Evolutionary conservation across 2,888 invertebrate species (phyloP).

Genomic region (Xylophagus ater): DNA sequence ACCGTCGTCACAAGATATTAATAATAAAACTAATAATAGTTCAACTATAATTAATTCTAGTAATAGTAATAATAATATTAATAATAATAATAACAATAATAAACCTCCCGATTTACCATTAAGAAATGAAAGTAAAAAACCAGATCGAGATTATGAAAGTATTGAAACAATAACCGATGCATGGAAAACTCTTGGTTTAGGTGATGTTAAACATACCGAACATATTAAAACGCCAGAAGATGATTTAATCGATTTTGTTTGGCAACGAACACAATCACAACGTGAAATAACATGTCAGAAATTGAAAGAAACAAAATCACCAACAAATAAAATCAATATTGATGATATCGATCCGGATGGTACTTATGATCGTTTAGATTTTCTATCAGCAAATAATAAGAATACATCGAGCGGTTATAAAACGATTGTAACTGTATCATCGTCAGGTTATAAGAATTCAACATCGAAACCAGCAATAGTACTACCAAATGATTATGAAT

Average conservation of each 20-base stretch:
- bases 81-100: slow-evolving; percentile 9
- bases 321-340: slow-evolving; percentile 27
- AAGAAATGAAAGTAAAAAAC: slow-evolving; percentile 25
- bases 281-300: slow-evolving; percentile 41
- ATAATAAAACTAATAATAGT: neutral
- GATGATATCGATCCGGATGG: slow-evolving; percentile 24
- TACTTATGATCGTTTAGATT: slow-evolving; percentile 67
- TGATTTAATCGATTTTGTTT: slow-evolving; percentile 37
- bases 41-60: neutral
- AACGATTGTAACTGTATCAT: slow-evolving; percentile 53
- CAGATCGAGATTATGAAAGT: slow-evolving; percentile 52
- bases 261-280: slow-evolving; percentile 35
- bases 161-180: slow-evolving; percentile 68
- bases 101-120: slow-evolving; percentile 29
- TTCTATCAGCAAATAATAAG: slow-evolving; percentile 66
- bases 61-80: slow-evolving; percentile 4
- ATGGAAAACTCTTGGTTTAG: slow-evolving; percentile 69
- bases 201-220: slow-evolving; percentile 62
- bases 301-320: slow-evolving; percentile 24
- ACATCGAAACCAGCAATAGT: slow-evolving; percentile 34
- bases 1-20: slow-evolving; percentile 27
- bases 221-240: slow-evolving; percentile 33
- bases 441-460: slow-evolving; percentile 36
- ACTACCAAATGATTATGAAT: slow-evolving; percentile 68
- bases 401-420: slow-evolving; percentile 58